Conservation (phyloP, 2,113 vertebrate genomes). For the Dascyllus trimaculatus region DNA sequence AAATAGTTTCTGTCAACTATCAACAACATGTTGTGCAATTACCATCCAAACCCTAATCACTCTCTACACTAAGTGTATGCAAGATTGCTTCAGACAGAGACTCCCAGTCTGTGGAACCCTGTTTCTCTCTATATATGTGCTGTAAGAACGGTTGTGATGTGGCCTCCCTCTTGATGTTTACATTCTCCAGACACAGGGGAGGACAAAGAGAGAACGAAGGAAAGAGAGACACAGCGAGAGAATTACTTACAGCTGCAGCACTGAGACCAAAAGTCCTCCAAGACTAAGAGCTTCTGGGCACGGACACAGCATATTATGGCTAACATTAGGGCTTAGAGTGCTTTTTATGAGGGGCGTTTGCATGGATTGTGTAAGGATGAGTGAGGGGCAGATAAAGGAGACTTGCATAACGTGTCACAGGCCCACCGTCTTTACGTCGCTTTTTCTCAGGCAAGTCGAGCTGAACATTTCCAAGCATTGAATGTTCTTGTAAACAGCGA, state of each 20-base stretch:
- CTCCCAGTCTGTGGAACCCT: slow-evolving; percentile 3
- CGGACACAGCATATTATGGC: slow-evolving; percentile 29
- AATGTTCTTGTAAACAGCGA: slow-evolving; percentile 15
- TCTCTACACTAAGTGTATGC: slow-evolving; percentile 17
- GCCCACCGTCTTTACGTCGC: slow-evolving; percentile 18
- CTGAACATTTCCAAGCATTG: slow-evolving; percentile 5
- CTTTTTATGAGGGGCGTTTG: slow-evolving; percentile 23
- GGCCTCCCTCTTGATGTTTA: slow-evolving; percentile 63
- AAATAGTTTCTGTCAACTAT: slow-evolving; percentile 5
- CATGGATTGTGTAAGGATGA: slow-evolving; percentile 29
- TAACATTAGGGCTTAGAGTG: slow-evolving; percentile 27
- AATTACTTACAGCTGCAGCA: slow-evolving; percentile 62
- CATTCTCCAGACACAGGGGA: slow-evolving; percentile 67
- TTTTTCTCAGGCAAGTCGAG: slow-evolving; percentile 17
- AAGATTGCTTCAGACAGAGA: not conserved
- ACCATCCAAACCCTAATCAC: slow-evolving; percentile 21
- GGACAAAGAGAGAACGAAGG: slow-evolving; percentile 38
- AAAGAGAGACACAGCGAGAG: slow-evolving; percentile 8
- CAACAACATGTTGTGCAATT: slow-evolving; percentile 13
- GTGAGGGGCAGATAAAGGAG: slow-evolving; percentile 35
- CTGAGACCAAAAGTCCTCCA: slow-evolving; percentile 30
- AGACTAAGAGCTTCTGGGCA: slow-evolving; percentile 50
- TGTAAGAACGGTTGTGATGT: slow-evolving; percentile 37
- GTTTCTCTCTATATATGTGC: slow-evolving; percentile 38
- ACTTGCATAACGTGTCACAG: slow-evolving; percentile 23